Base-by-base conservation (phyloP, 2,888 invertebrate genomes). In the Noctua fimbriata region DNA sequence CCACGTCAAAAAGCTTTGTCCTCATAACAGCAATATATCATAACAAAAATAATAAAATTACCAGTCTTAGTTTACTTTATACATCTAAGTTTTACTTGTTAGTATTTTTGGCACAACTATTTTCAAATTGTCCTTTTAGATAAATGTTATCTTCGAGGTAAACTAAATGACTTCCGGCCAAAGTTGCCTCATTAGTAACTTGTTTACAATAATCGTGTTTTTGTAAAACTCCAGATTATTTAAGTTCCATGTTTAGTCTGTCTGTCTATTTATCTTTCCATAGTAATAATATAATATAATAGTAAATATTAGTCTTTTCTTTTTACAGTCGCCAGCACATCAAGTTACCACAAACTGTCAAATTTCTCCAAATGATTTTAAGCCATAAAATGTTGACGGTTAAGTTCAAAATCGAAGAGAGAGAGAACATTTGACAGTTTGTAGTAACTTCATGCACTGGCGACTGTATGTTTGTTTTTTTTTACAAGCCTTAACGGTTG, bases 161-260 rank as follows among this genome's bases (percentile, higher is more conserved):
- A 66, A 49, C 21, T 82, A 32, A 77, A 58, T 41, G 47, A 32
- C 41, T 83, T 58, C 41, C 78, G 52, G 24, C 16, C 65, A 78
- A 21, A 52, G 21, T 18, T 14, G 9, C 21, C 47, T 44, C 41
- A 79, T 76, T 75, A 47, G 55, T 66, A 24, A 66, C 24, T 49
- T 28, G 76, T 74, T 74, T 47, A 41, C 16, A 36, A 12, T 76
- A 65, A 28, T 82, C 3, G 21, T 41, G 21, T 36, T 82, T 73
- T 65, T 21, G 52, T 52, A 2, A 24, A 55, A 81, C 10, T 24
- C 10, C 12, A 10, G 6, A 58, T 28, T n/a, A 18, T 36, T 28
- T 24, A 14, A 2, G 6, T n/a, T 47, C n/a, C 12, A 69, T 47
- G 55, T 18, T 32, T 18, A 44, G 76, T 47, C 21, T 16, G 16